These are phyloP conservation scores for Nyctibius grandis DNA, from an alignment of 2,797 vertebrate genomes.

Conservation along the genomic window DNA sequence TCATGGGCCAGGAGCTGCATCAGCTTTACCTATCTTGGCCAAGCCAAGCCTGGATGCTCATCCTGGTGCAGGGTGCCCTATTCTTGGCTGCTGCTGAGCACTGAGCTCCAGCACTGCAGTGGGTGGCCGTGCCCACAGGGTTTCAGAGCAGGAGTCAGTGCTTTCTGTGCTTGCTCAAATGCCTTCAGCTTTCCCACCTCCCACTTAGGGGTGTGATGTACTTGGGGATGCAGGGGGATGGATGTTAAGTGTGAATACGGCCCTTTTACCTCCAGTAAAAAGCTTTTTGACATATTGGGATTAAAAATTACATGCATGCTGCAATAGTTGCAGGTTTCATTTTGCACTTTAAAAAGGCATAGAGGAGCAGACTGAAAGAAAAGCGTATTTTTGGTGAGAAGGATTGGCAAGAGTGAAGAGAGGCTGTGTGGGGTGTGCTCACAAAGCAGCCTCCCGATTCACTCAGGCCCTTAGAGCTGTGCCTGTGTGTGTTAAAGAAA, in stretches of 20 bases:
- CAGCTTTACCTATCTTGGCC: background rate
- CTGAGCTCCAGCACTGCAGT: accelerated
- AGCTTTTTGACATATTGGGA: background rate
- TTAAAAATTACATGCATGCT: background rate
- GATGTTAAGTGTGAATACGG: background rate
- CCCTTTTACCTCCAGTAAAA: background rate
- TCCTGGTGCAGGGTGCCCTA: too few species aligned
- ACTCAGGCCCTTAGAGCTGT: accelerated
- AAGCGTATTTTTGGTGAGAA: accelerated
- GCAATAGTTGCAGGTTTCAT: background rate
- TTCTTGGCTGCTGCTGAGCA: background rate
- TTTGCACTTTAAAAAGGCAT: background rate
- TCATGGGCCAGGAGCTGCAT: background rate
- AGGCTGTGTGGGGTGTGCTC: too few species aligned
- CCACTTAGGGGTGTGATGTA: accelerated
- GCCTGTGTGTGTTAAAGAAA: background rate
- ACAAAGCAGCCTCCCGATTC: accelerated
- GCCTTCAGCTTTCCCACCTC: background rate
- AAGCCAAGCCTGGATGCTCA: accelerated
- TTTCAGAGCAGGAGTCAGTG: background rate
- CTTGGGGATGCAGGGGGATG: background rate
- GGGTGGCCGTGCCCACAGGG: background rate
- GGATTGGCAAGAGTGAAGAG: background rate
- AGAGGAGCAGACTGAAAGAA: background rate
- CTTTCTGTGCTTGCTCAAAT: accelerated